These are phyloP conservation scores for Bubo blakistoni DNA, from an alignment of 2,113 vertebrate genomes.

Conservation along the genomic window DNA sequence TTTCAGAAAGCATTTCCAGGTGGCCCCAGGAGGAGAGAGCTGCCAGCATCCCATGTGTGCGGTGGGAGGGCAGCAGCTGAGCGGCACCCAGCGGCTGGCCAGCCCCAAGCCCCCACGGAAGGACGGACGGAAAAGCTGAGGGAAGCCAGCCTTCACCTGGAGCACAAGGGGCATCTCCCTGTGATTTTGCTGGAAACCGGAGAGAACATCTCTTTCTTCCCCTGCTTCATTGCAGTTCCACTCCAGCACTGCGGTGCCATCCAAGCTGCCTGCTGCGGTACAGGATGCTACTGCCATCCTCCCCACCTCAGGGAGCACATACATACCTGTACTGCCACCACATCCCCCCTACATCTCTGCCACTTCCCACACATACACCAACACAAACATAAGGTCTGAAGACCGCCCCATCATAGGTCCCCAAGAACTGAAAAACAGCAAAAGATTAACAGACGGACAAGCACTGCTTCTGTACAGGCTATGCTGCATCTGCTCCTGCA, in stretches of 20 bases:
- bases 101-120: rapidly evolving
- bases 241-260: background rate
- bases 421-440: background rate
- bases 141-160: background rate
- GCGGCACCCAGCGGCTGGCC: background rate
- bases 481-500: background rate
- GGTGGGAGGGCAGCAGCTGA: background rate
- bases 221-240: background rate
- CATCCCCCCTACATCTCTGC: background rate
- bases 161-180: too few species aligned
- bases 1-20: background rate
- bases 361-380: background rate
- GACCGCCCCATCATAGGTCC: background rate
- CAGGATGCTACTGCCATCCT: background rate
- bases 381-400: background rate
- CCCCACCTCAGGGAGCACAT: background rate
- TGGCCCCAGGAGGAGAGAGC: background rate
- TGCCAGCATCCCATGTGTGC: background rate
- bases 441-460: background rate
- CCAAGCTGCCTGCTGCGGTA: background rate
- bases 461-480: background rate
- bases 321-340: background rate
- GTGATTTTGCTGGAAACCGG: background rate
- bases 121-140: background rate
- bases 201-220: rapidly evolving